Base-by-base conservation (phyloP, 2,113 vertebrate genomes). In the Indicator indicator region DNA sequence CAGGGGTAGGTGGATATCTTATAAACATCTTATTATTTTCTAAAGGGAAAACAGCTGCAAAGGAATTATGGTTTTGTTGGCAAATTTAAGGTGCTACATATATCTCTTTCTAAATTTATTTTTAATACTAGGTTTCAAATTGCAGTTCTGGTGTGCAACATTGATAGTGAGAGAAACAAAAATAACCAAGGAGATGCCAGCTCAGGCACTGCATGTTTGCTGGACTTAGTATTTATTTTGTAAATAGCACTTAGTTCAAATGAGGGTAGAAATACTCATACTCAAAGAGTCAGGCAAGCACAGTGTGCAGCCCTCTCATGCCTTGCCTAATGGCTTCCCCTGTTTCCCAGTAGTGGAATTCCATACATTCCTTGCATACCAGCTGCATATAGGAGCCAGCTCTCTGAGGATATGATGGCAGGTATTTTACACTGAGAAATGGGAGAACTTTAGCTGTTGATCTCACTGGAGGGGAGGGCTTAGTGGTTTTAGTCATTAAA, bases 111-210 rank as follows among this genome's bases (percentile, higher is more conserved):
- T 91, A 83, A 86, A 92, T 86, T 62, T 84, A 58, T 72, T 96
- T 91, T 80, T 83, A 87, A 89, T 83, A 68, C 38, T 73, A 48
- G 52, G 75, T 94, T 95, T 96, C 81, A 83, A 77, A 88, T 89
- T 91, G 72, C 56, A 59, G 18, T 82, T 94, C 81, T 94, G 23
- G 5, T 75, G 63, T 84, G 44, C 24, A 63, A 40, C 27, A 44
- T 8, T 52, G 23, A 75, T 81, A 30, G 13, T n/a, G 40, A 88
- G 58, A 78, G 65, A 86, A 92, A 69, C 38, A 88, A 75, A 92
- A 93, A 84, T 62, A 95, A 60, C 70, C 48, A 36, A 79, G 55
- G 73, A 90, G 63, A 23, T 89, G 54, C 54, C 73, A 36, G 71
- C 52, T 76, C 55, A 79, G 67, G 44, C 85, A 21, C 67, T 87